phyloP scores from a whole-genome alignment of 2,797 vertebrate genomes.

The Hippopotamyrus pictus region DNA sequence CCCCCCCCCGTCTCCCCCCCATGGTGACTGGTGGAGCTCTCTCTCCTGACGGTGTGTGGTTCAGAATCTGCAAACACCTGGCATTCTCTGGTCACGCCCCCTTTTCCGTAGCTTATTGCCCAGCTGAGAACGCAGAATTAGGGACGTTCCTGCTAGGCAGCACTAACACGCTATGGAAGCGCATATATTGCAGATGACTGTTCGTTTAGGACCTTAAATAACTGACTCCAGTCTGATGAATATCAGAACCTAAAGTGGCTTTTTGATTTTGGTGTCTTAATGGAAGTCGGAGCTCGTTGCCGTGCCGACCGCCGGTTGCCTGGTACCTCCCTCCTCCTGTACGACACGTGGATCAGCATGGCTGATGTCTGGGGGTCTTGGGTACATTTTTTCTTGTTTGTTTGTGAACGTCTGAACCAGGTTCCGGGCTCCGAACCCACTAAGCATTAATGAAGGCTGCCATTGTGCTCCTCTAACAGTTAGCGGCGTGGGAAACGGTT shows the following conservation, averaged over 20 bases:
- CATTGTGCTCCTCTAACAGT: background rate
- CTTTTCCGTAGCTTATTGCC: background rate
- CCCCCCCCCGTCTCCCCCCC: slow-evolving; percentile 25
- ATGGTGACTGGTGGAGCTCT: background rate
- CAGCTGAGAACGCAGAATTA: background rate
- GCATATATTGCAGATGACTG: background rate
- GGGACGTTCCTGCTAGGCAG: background rate
- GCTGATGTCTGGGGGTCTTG: background rate
- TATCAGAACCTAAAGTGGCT: background rate
- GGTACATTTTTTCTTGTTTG: background rate
- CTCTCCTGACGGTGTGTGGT: background rate
- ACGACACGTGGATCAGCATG: background rate
- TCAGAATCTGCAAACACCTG: background rate
- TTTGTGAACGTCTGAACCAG: background rate
- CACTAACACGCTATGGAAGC: background rate
- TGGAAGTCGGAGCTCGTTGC: background rate
- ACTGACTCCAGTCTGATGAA: background rate
- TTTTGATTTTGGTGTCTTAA: background rate
- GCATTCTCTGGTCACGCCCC: background rate
- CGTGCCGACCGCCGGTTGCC: background rate
- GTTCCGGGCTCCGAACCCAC: background rate
- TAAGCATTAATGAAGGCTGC: background rate
- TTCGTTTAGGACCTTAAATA: background rate
- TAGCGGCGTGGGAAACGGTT: background rate
- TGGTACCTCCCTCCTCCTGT: background rate